Evolutionary conservation across 2,888 invertebrate genomes (phyloP).

Genomic region (Apocheima hispidaria): DNA sequence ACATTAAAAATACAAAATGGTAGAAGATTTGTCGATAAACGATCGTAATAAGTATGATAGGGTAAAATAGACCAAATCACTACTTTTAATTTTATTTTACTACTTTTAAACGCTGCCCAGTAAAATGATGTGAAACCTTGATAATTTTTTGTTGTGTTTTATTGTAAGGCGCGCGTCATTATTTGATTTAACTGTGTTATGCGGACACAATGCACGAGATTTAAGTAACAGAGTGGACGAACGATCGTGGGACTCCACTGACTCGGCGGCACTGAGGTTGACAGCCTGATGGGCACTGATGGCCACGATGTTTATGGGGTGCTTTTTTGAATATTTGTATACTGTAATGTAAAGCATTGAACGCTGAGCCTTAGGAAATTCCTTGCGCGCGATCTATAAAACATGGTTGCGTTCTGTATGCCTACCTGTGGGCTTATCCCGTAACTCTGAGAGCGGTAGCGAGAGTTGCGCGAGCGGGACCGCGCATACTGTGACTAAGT

Average conservation of each 20-base stretch:
- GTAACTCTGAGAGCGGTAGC: too few species aligned
- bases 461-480: too few species aligned
- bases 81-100: too few species aligned
- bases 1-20: too few species aligned
- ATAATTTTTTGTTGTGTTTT: background rate
- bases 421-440: too few species aligned
- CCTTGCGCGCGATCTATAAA: background rate
- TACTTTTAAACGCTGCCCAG: background rate
- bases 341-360: background rate
- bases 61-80: too few species aligned
- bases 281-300: background rate
- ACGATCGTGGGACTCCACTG: constrained; percentile 17
- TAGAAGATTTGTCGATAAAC: too few species aligned
- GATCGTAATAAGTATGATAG: too few species aligned
- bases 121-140: background rate
- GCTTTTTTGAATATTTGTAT: constrained; percentile 1
- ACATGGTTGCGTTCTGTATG: background rate
- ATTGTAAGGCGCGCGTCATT: background rate
- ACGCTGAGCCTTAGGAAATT: background rate
- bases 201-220: background rate
- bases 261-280: constrained; percentile 14
- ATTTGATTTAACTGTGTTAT: too few species aligned
- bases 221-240: constrained; percentile 8
- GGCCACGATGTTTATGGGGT: constrained; percentile 6
- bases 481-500: too few species aligned